Base-by-base conservation (phyloP, 2,113 vertebrate genomes). In the Python bivittatus region DNA sequence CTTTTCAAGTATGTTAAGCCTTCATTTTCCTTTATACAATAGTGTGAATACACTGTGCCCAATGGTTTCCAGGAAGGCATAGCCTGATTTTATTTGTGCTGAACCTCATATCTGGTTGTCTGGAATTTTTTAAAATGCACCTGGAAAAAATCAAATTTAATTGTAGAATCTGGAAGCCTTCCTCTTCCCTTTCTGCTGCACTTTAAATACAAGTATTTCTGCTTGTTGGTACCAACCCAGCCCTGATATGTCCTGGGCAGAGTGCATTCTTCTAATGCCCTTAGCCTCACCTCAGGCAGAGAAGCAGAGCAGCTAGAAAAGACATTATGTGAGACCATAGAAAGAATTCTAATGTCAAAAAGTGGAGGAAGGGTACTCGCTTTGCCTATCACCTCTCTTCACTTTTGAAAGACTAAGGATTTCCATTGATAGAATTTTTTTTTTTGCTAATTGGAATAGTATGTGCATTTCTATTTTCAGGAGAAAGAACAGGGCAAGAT, bases 161-260 rank as follows among this genome's bases (percentile, higher is more conserved):
- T 23, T 57, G 56, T 42, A 23, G 33, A 86, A 29, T 13, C 20
- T 53, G 44, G 4, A 54, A 61, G 72, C 44, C 79, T 52, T 53
- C 61, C 33, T 20, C 61, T 48, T 33, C 61, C 52, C 33, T 20
- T 42, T 88, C 53, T 84, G 25, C 72, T 84, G 91, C 91, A 92
- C 87, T 84, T 92, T 92, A 88, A 72, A 44, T 44, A 57, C 44
- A 84, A 92, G 64, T 88, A 33, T 57, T 48, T 85, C 61, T 88
- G 10, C 42, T 68, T 54, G 52, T 56, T 56, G 22, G 6, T 11
- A 29, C 57, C 72, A 84, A n/a, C 44, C 44, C n/a, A 84, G 61
- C 61, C 72, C 56, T 29, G 44, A 27, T 44, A 23, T 4, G 61
- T 27, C 86, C 56, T 92, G 68, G 12, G 12, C 29, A 53, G 44